A percentile compares a stretch with the other conserved stretches of the same genome.
Evolutionary conservation across 1,140 invertebrate species (phyloP).

Genomic region (Procambarus virginalis): DNA sequence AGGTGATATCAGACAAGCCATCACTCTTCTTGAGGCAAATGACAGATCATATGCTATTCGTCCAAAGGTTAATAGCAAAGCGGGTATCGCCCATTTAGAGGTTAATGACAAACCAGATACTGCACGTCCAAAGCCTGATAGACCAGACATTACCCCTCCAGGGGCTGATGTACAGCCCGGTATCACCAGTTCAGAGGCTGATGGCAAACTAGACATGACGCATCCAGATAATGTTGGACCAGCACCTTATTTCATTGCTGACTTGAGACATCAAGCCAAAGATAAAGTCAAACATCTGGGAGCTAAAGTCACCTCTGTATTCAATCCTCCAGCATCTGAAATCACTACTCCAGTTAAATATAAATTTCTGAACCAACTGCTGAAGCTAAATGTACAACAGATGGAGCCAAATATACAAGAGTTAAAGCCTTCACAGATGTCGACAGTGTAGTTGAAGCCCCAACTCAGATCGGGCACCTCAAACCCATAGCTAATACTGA

Average conservation of each 20-base stretch:
- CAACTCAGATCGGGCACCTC: background rate
- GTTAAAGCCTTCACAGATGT: background rate
- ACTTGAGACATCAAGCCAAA: background rate
- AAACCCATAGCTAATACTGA: background rate
- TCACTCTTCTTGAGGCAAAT: background rate
- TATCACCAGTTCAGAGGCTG: too few species aligned
- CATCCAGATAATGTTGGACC: background rate
- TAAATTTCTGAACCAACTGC: background rate
- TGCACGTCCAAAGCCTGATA: too few species aligned
- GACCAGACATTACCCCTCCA: background rate
- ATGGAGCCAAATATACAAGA: background rate
- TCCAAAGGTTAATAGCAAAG: background rate
- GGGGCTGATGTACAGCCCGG: background rate
- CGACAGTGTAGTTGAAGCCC: background rate
- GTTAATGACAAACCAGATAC: background rate
- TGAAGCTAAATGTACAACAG: background rate
- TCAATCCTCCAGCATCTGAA: background rate
- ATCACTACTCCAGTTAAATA: background rate
- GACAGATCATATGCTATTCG: background rate
- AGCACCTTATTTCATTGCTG: background rate
- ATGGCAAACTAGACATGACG: too few species aligned
- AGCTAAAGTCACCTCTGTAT: background rate
- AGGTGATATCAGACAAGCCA: background rate
- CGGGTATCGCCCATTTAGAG: background rate
- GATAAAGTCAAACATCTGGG: background rate